Base-by-base conservation (phyloP, 2,797 vertebrate species). In the Danio jaintianensis region DNA sequence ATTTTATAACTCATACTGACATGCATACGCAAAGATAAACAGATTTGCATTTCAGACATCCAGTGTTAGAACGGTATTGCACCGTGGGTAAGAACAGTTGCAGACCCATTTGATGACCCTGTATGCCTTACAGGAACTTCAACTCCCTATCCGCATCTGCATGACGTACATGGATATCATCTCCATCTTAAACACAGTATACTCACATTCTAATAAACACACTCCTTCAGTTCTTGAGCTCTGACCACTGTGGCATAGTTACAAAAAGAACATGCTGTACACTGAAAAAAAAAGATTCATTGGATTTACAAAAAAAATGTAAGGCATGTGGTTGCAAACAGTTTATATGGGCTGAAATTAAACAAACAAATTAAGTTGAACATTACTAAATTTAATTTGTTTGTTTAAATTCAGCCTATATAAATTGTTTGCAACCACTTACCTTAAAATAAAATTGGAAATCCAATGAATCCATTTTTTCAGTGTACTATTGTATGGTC, bases 101-200 rank as follows among this genome's bases (percentile, higher is more conserved):
- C 29, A 18, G 16, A 67, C 22, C 42, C 7, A 61, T 10, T 20
- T 8, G 73, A 56, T 62, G 61, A 53, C 70, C 42, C 43, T 45
- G 12, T 5, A 48, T 56, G 53, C 73, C 75, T 80, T 52, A 10
- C 29, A 10, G 50, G 77, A 79, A 78, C 52, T 70, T 80, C 70
- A 82, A 38, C 42, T 62, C 77, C 50, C 62, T 45, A 66, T 47
- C 56, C 48, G 12, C 15, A 75, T 73, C 67, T 58, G 29, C 18
- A 73, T 80, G 81, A 82, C 77, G 84, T 78, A 80, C 73, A 10
- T 13, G 48, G n/a, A 36, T 38, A 43, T 50, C 45, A 11, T 64
- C 61, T 47, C n/a, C 45, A 20, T 66, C 62, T 75, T 40, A 59
- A 74, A 80, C 36, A 16, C 22, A 52, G 53, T 67, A 78, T 69